Evolutionary conservation across 2,797 vertebrate genomes (phyloP).

Genomic region (Lophotriccus pileatus): DNA sequence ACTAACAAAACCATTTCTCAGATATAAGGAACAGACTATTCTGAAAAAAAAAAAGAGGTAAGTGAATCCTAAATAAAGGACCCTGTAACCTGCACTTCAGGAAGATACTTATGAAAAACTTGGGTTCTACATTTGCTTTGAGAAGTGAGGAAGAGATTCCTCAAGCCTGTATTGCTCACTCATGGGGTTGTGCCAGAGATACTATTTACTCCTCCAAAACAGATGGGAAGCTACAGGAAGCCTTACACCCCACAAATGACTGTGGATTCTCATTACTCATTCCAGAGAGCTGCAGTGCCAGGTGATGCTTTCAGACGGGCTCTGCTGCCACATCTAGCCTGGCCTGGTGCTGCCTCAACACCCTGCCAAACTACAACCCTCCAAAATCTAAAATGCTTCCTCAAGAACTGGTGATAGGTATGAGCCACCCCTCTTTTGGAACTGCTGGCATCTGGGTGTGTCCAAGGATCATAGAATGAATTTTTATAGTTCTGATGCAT

Average conservation of each 20-base stretch:
- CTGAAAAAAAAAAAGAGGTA: background rate
- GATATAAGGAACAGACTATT: background rate
- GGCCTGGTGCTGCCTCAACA: background rate
- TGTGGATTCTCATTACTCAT: background rate
- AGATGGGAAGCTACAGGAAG: constrained; percentile 1
- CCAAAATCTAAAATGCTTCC: background rate
- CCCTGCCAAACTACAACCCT: background rate
- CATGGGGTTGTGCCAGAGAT: background rate
- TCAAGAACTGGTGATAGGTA: background rate
- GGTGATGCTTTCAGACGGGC: background rate
- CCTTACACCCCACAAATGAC: background rate
- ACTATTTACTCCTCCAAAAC: background rate
- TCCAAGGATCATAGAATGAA: background rate
- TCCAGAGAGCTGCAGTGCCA: background rate
- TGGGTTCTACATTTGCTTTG: background rate
- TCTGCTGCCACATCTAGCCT: background rate
- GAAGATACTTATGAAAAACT: background rate
- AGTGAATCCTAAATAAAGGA: background rate
- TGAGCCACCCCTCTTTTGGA: background rate
- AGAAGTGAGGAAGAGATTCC: background rate
- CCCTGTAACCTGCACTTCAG: background rate
- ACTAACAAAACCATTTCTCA: background rate
- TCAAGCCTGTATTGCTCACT: background rate
- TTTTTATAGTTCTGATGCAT: background rate
- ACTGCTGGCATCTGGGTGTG: background rate